These are phyloP conservation scores for Chesias legatella DNA, from an alignment of 2,888 invertebrate genomes.

Conservation along the genomic window DNA sequence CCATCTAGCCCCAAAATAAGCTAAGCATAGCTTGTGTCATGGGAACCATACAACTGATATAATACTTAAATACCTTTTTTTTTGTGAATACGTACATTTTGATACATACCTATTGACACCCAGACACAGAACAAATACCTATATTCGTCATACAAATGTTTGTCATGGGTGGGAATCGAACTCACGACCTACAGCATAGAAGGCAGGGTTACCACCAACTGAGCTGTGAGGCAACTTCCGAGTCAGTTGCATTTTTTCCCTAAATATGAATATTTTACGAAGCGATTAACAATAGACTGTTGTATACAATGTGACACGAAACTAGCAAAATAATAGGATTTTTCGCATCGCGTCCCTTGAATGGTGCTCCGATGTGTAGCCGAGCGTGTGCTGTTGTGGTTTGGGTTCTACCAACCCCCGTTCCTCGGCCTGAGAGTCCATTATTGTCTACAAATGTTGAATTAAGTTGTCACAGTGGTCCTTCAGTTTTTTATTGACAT, in stretches of 20 bases:
- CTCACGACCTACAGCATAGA: too few species aligned
- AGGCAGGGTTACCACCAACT: too few species aligned
- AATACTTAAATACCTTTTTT: too few species aligned
- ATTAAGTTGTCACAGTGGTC: constrained; percentile 18
- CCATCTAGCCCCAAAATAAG: too few species aligned
- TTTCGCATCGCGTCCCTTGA: constrained; percentile 26
- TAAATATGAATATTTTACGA: constrained; percentile 1
- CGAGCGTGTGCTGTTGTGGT: constrained; percentile 22
- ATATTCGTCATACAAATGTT: too few species aligned
- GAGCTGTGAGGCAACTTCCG: too few species aligned
- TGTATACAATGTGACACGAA: constrained; percentile 25
- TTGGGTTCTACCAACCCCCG: constrained; percentile 13
- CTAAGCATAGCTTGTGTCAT: too few species aligned
- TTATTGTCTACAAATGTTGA: constrained; percentile 10
- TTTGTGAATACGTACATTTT: too few species aligned
- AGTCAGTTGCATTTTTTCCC: neutral
- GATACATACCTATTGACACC: too few species aligned
- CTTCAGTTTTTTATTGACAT: constrained; percentile 25
- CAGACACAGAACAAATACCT: too few species aligned
- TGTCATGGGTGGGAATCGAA: too few species aligned
- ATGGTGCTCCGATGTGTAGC: constrained; percentile 14
- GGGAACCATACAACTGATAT: too few species aligned
- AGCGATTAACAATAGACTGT: constrained; percentile 13
- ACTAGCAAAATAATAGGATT: constrained; percentile 35
- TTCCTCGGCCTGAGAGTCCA: constrained; percentile 15